Base-by-base conservation (phyloP, 2,113 vertebrate species). In the Plestiodon gilberti region DNA sequence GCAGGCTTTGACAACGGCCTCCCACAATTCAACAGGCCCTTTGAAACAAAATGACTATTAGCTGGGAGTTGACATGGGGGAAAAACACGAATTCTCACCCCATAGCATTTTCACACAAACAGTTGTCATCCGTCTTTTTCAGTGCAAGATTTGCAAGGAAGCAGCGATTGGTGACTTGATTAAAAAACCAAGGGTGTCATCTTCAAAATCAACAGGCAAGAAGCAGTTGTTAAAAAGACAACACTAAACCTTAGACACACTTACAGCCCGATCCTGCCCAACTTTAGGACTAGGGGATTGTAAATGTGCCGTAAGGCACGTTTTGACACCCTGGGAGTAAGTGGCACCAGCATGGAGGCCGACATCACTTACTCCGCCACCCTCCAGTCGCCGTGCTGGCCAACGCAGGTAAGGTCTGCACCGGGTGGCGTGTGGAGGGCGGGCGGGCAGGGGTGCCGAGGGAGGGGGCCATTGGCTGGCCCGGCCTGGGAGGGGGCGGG, bases 11-110 rank as follows among this genome's bases (percentile, higher is more conserved):
- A 33, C 67, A 81, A 78, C 48, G 40, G 43, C 65, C 73, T 62
- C 35, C 25, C 76, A 52, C 0, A 0, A 78, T 71, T 83, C 67
- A 86, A 76, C 0, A 90, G 64, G 78, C 69, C 67, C 84, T 78
- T 61, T 65, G 57, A 82, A 38, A 43, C 40, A 81, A 57, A 57
- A 30, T 5, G 79, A 92, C 86, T 85, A 82, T 38, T 4, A 91
- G 90, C 82, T 43, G 7, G 5, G 87, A 83, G 11, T 79, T 85
- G 81, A 28, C 9, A 81, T 23, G 17, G 65, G 79, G 43, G 62
- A 70, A 0, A 67, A 69, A 8, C 30, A 59, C 90, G 4, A 25
- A n/a, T 80, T 4, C 18, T 52, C 38, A 52, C 3, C 57, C 79
- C 40, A 57, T 1, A 13, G 9, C 0, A 1, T 8, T 85, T 71